Percentiles rank a stretch among this genome's conserved stretches.
Evolutionary conservation across 2,888 invertebrate genomes (phyloP).

Genomic region (Parapristionchus giblindavisi): DNA sequence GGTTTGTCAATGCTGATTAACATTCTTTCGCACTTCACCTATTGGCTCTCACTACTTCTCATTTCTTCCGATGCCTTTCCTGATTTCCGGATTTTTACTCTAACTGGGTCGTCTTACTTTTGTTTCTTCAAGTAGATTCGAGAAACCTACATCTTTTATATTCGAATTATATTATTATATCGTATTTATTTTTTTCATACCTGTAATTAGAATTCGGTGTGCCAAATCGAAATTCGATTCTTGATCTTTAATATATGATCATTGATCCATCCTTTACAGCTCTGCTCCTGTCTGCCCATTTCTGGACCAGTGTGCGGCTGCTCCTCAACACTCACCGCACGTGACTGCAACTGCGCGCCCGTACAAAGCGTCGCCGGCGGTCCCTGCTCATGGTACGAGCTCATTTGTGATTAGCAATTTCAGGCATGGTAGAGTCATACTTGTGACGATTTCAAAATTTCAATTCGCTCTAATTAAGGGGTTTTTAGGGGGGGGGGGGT

Average conservation of each 20-base stretch:
- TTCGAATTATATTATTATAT: too few relatives aligned
- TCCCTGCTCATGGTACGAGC: constrained; percentile 35
- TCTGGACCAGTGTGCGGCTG: constrained; percentile 38
- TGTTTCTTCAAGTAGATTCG: too few relatives aligned
- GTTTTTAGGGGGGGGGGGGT: background rate
- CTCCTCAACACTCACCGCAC: constrained; percentile 31
- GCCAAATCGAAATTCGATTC: background rate
- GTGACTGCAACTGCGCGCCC: constrained; percentile 35
- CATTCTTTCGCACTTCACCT: too few relatives aligned
- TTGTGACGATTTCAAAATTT: background rate
- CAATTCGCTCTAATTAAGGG: background rate
- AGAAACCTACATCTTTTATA: too few relatives aligned
- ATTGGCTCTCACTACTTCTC: too few relatives aligned
- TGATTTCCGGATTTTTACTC: too few relatives aligned
- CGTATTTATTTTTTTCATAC: too few relatives aligned
- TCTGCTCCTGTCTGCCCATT: constrained; percentile 37
- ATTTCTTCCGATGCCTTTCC: too few relatives aligned
- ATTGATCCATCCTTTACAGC: constrained; percentile 2
- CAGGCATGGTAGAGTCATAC: background rate
- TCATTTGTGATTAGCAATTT: background rate
- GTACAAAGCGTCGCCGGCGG: constrained; percentile 33
- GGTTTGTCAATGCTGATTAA: too few relatives aligned
- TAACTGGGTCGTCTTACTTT: too few relatives aligned
- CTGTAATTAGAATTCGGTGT: background rate
- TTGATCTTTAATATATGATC: too few relatives aligned